Evolutionary conservation across 2,797 vertebrate genomes (phyloP), one percentile per base, ranked within the genome.

Genomic region (Psittacula echo): DNA sequence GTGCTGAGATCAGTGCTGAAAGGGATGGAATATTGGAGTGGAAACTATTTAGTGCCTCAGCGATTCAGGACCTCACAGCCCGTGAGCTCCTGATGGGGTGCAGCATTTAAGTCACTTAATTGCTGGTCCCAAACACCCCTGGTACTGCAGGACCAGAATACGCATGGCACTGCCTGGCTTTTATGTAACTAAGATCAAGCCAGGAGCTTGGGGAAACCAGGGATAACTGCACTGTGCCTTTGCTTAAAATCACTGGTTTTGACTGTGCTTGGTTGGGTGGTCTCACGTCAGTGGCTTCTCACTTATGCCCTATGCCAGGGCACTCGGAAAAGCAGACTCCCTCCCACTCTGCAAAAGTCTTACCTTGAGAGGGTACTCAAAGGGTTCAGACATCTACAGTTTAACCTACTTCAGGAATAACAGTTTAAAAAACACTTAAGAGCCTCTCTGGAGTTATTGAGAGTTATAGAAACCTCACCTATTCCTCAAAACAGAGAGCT

Each of bases 371-470:
- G 5, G 41, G 18, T 18, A 73, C 26, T 10, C 3, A 37, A 41
- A 71, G 27, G 26, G 60, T 32, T 85, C 67, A 79, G 75, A 37
- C 50, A 83, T 29, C 58, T 60, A 64, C 9, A 66, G 50, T 48
- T 92, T 60, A 95, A 89, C 68, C 76, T 84, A 56, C 62, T 95
- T 92, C 10, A 85, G 19, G 29, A 85, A 53, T 81, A 94, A 75
- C 68, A 84, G 62, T 42, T 95, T 76, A 78, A 96, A 93, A 87
- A 85, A 72, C 60, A 83, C 45, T 87, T 62, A 42, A 62, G 72
- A 94, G 84, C 18, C 77, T 91, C 91, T 58, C 70, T n/a, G 24
- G 82, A 85, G 34, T 7, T 56, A 56, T 22, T 56, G 32, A 56
- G 54, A 56, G 32, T 56, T 56, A n/a, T 13, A 83, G 29, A 39